Evolutionary conservation across 2,113 vertebrate genomes (phyloP), one percentile per base, ranked within the genome.

Genomic region (Brachypodius melanocephalos): DNA sequence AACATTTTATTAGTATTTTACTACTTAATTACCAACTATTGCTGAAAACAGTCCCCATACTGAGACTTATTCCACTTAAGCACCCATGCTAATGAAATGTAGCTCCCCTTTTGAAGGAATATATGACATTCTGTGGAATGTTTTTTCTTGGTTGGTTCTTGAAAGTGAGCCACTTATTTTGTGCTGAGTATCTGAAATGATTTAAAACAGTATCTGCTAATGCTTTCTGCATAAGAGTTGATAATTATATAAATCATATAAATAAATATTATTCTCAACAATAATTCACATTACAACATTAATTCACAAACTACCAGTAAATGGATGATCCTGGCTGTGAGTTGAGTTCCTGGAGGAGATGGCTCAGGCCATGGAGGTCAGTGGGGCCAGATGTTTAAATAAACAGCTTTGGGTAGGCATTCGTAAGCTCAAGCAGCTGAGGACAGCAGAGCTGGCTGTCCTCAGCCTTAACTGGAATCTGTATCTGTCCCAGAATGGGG

Each of bases 1-100:
- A 91, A 63, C 68, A 79, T 93, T 94, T 85, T 86, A 74, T 86
- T 95, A 94, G 82, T 81, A 81, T 68, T 94, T 96, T 93, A 71
- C 55, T 69, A 57, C 72, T 91, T 85, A 88, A 96, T 89, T 94
- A 96, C 69, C 67, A 84, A 18, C 75, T 93, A 57, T 85, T 80
- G 55, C 78, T 93, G 79, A 55, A 91, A 86, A 91, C 59, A 58
- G 68, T 94, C 59, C 34, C 40, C 52, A 66, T 54, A 73, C 63
- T 67, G 90, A 90, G 88, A 63, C 24, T 83, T 79, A 55, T 2
- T 91, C 55, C 75, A 86, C 51, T 91, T 74, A 67, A 84, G 65
- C 48, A 88, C 66, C 85, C 72, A 42, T 67, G 65, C 40, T 85
- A 40, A 62, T 88, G 59, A 80, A 83, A 84, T 14, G 2, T 52